A percentile compares a stretch with the other conserved stretches of the same genome.
These are phyloP conservation scores for Suillia variegata DNA, from an alignment of 2,888 invertebrate species.

Conservation along the genomic window DNA sequence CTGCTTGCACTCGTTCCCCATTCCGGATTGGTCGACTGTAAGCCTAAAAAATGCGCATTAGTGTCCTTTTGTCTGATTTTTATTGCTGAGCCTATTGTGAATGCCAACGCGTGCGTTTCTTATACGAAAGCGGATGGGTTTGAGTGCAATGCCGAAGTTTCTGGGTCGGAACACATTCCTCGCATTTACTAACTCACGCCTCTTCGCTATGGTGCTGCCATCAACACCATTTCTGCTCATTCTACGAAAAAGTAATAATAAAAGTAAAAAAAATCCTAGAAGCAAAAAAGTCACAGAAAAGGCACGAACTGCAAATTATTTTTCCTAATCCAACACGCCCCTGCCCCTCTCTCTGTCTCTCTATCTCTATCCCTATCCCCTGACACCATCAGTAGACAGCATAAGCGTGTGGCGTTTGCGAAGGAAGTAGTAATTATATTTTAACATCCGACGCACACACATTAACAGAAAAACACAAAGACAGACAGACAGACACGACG, in stretches of 20 bases:
- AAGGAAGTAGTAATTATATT: neutral
- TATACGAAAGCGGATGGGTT: too few species aligned
- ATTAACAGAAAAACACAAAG: too few species aligned
- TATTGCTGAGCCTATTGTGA: slow-evolving; percentile 55
- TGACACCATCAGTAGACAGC: neutral
- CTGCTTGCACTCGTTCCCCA: neutral
- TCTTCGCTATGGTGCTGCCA: too few species aligned
- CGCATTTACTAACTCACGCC: too few species aligned
- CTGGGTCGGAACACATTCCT: neutral
- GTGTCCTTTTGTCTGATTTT: slow-evolving; percentile 45
- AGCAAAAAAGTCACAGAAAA: slow-evolving; percentile 43
- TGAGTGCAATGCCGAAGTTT: too few species aligned
- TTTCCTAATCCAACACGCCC: too few species aligned
- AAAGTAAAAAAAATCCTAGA: neutral
- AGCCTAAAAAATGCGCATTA: slow-evolving; percentile 32
- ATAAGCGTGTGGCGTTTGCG: neutral
- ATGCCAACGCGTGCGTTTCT: slow-evolving; percentile 44
- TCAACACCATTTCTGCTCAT: too few species aligned
- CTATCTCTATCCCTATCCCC: neutral
- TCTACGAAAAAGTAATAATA: neutral
- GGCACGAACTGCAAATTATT: slow-evolving; percentile 54
- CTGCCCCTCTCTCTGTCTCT: neutral
- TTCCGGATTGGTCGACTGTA: slow-evolving; percentile 1
- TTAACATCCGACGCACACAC: neutral
- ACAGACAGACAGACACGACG: too few species aligned